These are phyloP conservation scores for Troides aeacus DNA, from an alignment of 2,888 invertebrate genomes.

Conservation along the genomic window DNA sequence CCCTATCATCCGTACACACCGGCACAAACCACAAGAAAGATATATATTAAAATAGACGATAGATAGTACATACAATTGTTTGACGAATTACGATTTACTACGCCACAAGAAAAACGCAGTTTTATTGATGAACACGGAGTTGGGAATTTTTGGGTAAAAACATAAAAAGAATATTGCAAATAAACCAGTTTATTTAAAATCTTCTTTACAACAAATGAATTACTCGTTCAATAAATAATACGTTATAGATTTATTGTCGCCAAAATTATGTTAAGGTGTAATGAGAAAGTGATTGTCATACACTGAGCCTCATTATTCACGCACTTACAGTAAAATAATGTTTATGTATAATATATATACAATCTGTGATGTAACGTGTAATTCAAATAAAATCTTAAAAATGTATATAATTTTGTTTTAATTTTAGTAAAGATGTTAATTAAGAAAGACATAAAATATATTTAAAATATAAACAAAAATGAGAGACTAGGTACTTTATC, in stretches of 20 bases:
- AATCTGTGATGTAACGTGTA: not conserved
- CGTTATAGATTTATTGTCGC: too few species aligned
- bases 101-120: not conserved
- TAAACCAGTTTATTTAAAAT: not conserved
- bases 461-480: not conserved
- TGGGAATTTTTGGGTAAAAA: not conserved
- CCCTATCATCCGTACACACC: constrained; percentile 74
- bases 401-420: not conserved
- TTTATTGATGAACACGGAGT: not conserved
- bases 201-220: not conserved
- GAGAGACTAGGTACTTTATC: not conserved
- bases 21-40: constrained; percentile 65
- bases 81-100: not conserved
- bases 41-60: constrained; percentile 54
- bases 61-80: constrained; percentile 32
- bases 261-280: not conserved
- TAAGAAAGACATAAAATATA: not conserved
- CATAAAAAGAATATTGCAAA: not conserved
- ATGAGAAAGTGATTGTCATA: not conserved
- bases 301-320: not conserved
- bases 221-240: not conserved
- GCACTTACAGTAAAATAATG: too few species aligned
- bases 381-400: not conserved
- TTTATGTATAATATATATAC: not conserved
- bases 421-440: not conserved